Conservation (phyloP, 2,888 invertebrate genomes). For the Dryocosmus kuriphilus region DNA sequence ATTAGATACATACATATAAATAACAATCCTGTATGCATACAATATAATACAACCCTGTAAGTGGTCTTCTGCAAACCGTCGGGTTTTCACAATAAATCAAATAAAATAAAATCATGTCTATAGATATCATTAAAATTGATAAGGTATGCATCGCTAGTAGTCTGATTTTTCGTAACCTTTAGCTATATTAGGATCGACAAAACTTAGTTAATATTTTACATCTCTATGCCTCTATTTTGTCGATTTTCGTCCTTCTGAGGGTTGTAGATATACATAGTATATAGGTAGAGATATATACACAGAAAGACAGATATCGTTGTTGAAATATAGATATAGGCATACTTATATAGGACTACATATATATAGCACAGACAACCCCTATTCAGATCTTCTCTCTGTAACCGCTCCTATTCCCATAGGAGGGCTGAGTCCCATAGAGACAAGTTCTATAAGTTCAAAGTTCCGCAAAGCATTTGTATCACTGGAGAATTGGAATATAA, state of each 20-base stretch:
- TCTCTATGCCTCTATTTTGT: not conserved
- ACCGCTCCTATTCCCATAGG: conserved; percentile 10
- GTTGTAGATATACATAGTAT: not conserved
- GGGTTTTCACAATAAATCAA: too few relatives aligned
- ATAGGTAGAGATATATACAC: not conserved
- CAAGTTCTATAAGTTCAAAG: conserved; percentile 10
- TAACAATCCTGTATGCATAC: too few relatives aligned
- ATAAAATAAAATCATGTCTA: not conserved
- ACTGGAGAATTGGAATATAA: not conserved
- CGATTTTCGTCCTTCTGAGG: not conserved
- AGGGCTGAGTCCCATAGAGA: not conserved
- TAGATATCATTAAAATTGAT: conserved; percentile 15
- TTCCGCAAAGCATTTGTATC: conserved; percentile 7
- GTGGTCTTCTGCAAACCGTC: too few relatives aligned
- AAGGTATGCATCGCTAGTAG: conserved; percentile 14
- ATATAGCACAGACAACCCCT: not conserved
- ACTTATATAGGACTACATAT: too few relatives aligned
- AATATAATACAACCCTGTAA: too few relatives aligned
- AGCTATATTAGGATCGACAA: conserved; percentile 20
- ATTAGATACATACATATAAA: too few relatives aligned
- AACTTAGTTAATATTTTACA: not conserved
- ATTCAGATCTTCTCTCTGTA: conserved; percentile 10
- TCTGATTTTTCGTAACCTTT: conserved; percentile 29
- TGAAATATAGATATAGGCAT: not conserved
- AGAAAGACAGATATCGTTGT: not conserved